Conservation (phyloP, 2,888 invertebrate species). For the Teinopalpus imperialis region DNA sequence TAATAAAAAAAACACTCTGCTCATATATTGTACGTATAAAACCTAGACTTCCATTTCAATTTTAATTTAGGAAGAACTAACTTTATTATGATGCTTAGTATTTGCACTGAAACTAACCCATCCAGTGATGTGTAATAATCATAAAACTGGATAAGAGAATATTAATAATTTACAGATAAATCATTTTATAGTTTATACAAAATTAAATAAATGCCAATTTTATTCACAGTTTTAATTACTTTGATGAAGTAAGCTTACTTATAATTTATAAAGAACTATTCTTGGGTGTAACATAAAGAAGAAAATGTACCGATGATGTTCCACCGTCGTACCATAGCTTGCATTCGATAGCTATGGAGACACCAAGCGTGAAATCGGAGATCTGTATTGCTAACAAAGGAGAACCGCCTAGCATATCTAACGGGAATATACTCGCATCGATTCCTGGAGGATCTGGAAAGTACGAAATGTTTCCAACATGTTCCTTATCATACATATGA, state of each 20-base stretch:
- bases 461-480: slow-evolving; percentile 59
- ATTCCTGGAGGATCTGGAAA: slow-evolving; percentile 68
- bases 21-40: no score
- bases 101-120: no score
- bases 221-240: background rate
- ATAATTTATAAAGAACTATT: slow-evolving; percentile 23
- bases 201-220: no score
- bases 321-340: slow-evolving; percentile 63
- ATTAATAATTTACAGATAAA: no score
- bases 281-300: slow-evolving; percentile 55
- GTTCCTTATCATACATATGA: slow-evolving; percentile 62
- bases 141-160: no score
- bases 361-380: slow-evolving; percentile 54
- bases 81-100: no score
- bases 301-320: slow-evolving; percentile 51
- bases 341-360: slow-evolving; percentile 62
- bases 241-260: slow-evolving; percentile 18
- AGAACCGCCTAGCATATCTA: slow-evolving; percentile 39
- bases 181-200: no score
- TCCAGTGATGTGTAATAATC: no score
- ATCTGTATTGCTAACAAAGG: slow-evolving; percentile 64
- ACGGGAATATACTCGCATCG: slow-evolving; percentile 53
- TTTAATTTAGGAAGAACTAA: no score
- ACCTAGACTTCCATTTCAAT: no score
- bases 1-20: no score